These are phyloP conservation scores for Dusona sp. DNA, from an alignment of 2,888 invertebrate genomes.

Conservation along the genomic window DNA sequence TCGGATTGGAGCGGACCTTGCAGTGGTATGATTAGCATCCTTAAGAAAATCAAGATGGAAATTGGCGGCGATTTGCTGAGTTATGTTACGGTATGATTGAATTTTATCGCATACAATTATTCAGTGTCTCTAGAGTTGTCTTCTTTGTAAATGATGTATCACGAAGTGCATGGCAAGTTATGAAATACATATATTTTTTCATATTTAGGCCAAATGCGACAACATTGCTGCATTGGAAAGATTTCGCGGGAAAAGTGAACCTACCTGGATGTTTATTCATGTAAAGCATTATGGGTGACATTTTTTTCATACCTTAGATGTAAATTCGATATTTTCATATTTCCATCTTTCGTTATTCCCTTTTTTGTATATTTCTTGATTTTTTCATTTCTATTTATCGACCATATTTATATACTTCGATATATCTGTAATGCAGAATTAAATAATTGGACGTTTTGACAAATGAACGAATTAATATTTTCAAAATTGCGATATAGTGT, in stretches of 20 bases:
- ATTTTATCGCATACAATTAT: conserved; percentile 12
- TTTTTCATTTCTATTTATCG: not conserved
- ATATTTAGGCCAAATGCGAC: conserved; percentile 86
- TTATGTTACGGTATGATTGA: conserved; percentile 90
- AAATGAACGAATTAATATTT: not conserved
- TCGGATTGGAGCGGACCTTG: conserved; percentile 98
- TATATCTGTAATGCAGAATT: no score
- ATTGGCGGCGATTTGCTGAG: conserved; percentile 93
- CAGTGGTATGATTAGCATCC: conserved; percentile 93
- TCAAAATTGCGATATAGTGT: not conserved
- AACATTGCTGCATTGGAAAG: conserved; percentile 90
- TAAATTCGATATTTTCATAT: not conserved
- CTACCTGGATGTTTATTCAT: conserved; percentile 94
- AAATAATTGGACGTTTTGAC: no score
- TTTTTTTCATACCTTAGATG: not conserved
- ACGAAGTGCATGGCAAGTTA: not conserved
- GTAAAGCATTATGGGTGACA: conserved; percentile 71
- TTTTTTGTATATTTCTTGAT: not conserved
- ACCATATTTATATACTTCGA: no score
- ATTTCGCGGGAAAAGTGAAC: conserved; percentile 94
- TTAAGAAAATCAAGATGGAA: conserved; percentile 96
- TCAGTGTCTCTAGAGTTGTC: not conserved
- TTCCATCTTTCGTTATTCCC: not conserved
- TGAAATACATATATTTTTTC: conserved; percentile 33
- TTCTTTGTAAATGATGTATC: not conserved